Conservation (phyloP, 2,888 invertebrate species). For the Balanococcus diminutus region DNA sequence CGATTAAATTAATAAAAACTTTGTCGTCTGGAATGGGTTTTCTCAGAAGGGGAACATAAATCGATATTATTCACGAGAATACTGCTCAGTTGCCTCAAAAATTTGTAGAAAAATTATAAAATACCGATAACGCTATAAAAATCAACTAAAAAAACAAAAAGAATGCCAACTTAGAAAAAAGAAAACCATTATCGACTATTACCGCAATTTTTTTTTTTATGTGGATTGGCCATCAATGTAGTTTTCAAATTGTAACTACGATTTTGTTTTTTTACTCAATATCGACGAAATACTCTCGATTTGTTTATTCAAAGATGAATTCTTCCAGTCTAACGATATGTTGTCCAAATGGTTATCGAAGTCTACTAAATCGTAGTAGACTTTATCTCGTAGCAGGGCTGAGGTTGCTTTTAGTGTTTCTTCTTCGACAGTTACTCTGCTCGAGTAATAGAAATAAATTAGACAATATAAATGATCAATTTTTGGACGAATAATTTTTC, state of each 20-base stretch:
- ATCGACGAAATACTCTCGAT: constrained; percentile 65
- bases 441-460: constrained; percentile 19
- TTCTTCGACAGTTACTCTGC: constrained; percentile 61
- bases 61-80: background rate
- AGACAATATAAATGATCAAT: background rate
- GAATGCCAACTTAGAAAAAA: constrained; percentile 24
- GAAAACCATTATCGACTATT: constrained; percentile 8
- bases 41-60: background rate
- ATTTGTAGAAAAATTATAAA: background rate
- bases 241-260: background rate
- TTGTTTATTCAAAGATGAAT: constrained; percentile 70
- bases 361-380: constrained; percentile 76
- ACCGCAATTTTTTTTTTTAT: background rate
- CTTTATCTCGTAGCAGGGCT: constrained; percentile 73
- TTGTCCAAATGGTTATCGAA: constrained; percentile 98
- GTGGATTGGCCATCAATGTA: background rate
- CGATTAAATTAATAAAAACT: background rate
- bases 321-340: constrained; percentile 86
- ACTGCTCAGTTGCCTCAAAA: background rate
- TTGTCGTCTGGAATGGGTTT: background rate
- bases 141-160: constrained; percentile 14
- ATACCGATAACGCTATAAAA: background rate
- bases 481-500: too few species aligned
- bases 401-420: constrained; percentile 71
- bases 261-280: too few species aligned